Base-by-base conservation (phyloP, 2,797 vertebrate species). In the Gymnodraco acuticeps region DNA sequence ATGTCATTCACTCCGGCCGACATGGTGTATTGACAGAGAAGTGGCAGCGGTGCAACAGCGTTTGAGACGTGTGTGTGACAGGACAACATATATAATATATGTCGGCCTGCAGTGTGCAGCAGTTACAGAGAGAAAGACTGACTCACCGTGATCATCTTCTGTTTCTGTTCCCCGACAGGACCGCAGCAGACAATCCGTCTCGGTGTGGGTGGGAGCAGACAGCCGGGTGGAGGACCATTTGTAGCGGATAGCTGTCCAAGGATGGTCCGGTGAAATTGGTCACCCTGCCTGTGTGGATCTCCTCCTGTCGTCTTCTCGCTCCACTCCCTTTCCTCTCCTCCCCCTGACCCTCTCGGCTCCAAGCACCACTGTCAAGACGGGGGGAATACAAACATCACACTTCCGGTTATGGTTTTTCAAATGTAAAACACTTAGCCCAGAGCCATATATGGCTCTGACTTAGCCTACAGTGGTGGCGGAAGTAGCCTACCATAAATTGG, bases 61-160 rank as follows among this genome's bases (percentile, higher is more conserved):
- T 75, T 19, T 3, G 75, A 73, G 68, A 55, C 73, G 83, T 63
- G 31, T 51, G 75, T 72, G 60, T 84, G 89, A 85, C 83, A 80
- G 58, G 46, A 42, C 59, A 31, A 59, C 75, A 84, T 73, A 47
- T 70, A 85, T 82, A 48, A 79, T 80, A 70, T 56, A 79, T 70
- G 78, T 85, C 74, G 88, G 84, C 89, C 89, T 86, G 82, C 86
- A 46, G 86, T 62, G 82, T 75, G 77, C 78, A 76, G 64, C 66
- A 84, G 45, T 43, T 2, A 59, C 71, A 77, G 62, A 45, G 71
- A 68, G 73, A 81, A 65, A 78, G 81, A 80, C 82, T 81, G 87
- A 94, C 94, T 95, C 91, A 94, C 94, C 93, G 87, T 78, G 85
- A 88, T 89, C 93, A 93, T 94, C 91, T 77, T 89, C 87, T 81